phyloP scores from a whole-genome alignment of 2,113 vertebrate species.

The Oriolus oriolus region DNA sequence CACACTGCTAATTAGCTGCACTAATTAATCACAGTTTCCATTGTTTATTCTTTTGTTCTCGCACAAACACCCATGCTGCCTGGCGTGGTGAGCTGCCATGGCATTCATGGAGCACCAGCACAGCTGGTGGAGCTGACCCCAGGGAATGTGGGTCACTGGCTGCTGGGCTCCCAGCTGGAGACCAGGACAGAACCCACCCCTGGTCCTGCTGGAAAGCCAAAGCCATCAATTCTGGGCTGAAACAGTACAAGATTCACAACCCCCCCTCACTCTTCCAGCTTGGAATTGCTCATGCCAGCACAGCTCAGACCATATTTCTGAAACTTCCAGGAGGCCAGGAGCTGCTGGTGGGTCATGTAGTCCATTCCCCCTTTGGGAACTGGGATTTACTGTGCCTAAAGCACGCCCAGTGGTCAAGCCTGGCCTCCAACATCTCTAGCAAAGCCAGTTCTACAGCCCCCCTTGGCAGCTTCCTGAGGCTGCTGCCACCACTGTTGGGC shows the following conservation, averaged over 20 bases:
- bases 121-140: not conserved
- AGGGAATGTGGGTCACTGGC: not conserved
- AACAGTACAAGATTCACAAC: not conserved
- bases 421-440: not conserved
- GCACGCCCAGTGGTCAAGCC: not conserved
- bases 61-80: not conserved
- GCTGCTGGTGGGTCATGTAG: not conserved
- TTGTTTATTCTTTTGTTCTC: constrained; percentile 24
- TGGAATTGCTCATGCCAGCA: not conserved
- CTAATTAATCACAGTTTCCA: constrained; percentile 49
- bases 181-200: not conserved
- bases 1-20: not conserved
- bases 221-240: not conserved
- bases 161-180: not conserved
- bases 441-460: not conserved
- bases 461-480: not conserved
- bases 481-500: accelerated
- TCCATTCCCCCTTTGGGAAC: not conserved
- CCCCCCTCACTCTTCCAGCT: not conserved
- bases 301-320: not conserved
- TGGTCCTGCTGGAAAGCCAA: not conserved
- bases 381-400: not conserved
- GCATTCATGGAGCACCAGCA: not conserved
- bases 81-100: not conserved
- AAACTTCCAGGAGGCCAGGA: not conserved